phyloP scores from a whole-genome alignment of 2,888 invertebrate species.

The Cephus nigrinus region DNA sequence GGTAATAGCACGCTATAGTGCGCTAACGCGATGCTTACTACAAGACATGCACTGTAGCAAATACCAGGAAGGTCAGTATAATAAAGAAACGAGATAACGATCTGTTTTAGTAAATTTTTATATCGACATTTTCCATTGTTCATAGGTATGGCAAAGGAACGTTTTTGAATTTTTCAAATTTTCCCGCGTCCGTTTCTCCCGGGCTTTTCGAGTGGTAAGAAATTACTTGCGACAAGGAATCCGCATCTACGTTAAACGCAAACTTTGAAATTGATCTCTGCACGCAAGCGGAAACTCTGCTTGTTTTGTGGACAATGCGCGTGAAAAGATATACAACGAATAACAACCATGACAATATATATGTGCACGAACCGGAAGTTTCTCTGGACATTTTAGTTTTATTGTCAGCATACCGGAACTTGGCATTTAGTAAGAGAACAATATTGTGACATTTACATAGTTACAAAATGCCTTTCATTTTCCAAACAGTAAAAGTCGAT shows the following conservation, averaged over 20 bases:
- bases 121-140: not conserved
- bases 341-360: not conserved
- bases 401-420: not conserved
- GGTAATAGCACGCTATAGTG: too few species aligned
- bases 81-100: too few species aligned
- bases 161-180: too few species aligned
- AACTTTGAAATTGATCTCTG: slow-evolving; percentile 15
- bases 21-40: too few species aligned
- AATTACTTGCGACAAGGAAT: not conserved
- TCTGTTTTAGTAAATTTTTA: too few species aligned
- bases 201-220: not conserved
- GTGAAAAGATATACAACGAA: slow-evolving; percentile 19
- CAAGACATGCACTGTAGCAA: too few species aligned
- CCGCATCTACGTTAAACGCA: not conserved
- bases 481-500: not conserved
- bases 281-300: slow-evolving; percentile 42
- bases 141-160: not conserved
- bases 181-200: not conserved
- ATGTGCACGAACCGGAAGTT: not conserved
- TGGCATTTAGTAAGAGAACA: not conserved
- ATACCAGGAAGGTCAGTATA: too few species aligned
- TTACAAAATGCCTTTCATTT: too few species aligned
- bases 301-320: slow-evolving; percentile 31
- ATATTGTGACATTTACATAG: not conserved
- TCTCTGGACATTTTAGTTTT: too few species aligned